Base-by-base conservation (phyloP, 2,888 invertebrate genomes). In the Conomelus anceps region DNA sequence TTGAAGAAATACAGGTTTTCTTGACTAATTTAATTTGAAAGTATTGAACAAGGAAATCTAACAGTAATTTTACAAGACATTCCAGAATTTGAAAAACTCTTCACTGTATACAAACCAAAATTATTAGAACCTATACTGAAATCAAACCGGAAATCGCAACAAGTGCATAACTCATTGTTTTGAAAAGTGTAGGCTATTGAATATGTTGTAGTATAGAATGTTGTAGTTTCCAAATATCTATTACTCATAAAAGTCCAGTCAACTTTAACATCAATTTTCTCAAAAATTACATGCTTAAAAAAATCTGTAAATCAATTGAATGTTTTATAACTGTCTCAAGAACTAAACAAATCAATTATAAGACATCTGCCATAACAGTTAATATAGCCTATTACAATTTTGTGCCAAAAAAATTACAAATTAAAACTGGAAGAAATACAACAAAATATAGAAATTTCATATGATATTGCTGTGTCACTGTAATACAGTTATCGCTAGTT, bases 261-360 rank as follows among this genome's bases (percentile, higher is more conserved):
- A n/a, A 63, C n/a, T 63, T n/a, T n/a, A 63, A 63, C n/a, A 63
- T 63, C n/a, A n/a, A 63, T n/a, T n/a, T 63, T 6, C 20, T 63
- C 63, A n/a, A 4, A 63, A 63, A 63, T n/a, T 63, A 63, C 63
- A 63, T 63, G 63, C 63, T 63, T 63, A 63, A 13, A n/a, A n/a
- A 63, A 63, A 63, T 63, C 63, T 63, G 63, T 63, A 63, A 63
- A n/a, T n/a, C n/a, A 63, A 63, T n/a, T 3, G n/a, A 63, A 63
- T 63, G 22, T 34, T 22, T 88, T 29, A 63, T 87, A 87, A 26
- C 34, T 86, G 6, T 63, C 17, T 63, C 41, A 88, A 63, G 29
- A 86, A 86, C 86, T 86, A 86, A 86, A 86, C 86, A 86, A 86
- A 86, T 29, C 86, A 86, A 86, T 86, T 86, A 86, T 26, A 86